Conservation (phyloP, 2,888 invertebrate species). For the Rhagium mordax region DNA sequence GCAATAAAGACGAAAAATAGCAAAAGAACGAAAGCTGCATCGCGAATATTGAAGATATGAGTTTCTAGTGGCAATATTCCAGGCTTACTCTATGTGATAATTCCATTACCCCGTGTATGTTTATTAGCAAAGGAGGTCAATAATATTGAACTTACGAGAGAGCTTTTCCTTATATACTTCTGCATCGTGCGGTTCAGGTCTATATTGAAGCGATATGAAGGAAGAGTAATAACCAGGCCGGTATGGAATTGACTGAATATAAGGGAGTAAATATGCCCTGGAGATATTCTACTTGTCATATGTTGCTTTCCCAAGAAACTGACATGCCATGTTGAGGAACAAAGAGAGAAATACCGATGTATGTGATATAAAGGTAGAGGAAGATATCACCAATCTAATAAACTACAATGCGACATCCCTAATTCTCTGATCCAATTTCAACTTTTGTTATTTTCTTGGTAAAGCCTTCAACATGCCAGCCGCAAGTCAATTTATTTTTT, state of each 20-base stretch:
- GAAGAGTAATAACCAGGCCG: slow-evolving; percentile 43
- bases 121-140: background rate
- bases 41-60: too few species aligned
- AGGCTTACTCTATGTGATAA: background rate
- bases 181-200: slow-evolving; percentile 15
- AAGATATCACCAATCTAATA: slow-evolving; percentile 19
- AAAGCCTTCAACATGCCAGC: slow-evolving; percentile 2
- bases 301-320: slow-evolving; percentile 37
- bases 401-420: slow-evolving; percentile 36
- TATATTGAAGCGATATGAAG: slow-evolving; percentile 14
- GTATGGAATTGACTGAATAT: slow-evolving; percentile 44
- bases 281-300: slow-evolving; percentile 41
- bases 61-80: too few species aligned
- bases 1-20: too few species aligned
- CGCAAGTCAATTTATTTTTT: slow-evolving; percentile 24
- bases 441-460: slow-evolving; percentile 34
- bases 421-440: slow-evolving; percentile 43
- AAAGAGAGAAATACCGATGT: slow-evolving; percentile 3
- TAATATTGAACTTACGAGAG: background rate
- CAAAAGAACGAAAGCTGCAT: too few species aligned
- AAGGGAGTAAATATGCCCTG: slow-evolving; percentile 46
- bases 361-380: slow-evolving; percentile 3
- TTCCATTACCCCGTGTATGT: background rate
- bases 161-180: background rate
- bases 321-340: slow-evolving; percentile 25